Percentiles rank a stretch among this genome's conserved stretches.
Evolutionary conservation across 2,797 vertebrate species (phyloP).

Genomic region (Rallus crepitans): DNA sequence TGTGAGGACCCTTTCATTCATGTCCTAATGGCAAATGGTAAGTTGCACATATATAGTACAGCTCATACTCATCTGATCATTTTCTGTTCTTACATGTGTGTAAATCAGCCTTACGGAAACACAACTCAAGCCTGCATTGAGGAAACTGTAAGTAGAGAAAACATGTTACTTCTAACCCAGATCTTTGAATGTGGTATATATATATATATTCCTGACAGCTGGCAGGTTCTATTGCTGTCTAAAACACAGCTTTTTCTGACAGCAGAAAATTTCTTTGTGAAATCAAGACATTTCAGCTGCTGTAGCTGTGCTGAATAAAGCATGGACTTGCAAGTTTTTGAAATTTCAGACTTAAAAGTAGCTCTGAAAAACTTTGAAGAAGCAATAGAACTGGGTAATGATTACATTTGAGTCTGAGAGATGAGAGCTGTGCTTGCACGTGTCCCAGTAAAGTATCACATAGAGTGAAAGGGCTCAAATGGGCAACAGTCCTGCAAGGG

Average conservation of each 20-base stretch:
- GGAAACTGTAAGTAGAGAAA: constrained; percentile 73
- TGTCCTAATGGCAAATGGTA: background rate
- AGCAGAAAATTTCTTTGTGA: background rate
- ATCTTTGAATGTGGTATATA: background rate
- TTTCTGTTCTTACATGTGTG: constrained; percentile 45
- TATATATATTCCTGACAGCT: background rate
- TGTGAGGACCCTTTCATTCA: background rate
- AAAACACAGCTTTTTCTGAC: background rate
- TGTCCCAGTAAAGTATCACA: background rate
- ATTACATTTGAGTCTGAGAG: background rate
- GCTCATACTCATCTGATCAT: background rate
- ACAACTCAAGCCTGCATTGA: background rate
- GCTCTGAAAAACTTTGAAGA: background rate
- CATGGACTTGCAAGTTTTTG: background rate
- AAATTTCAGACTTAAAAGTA: background rate
- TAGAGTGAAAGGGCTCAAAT: background rate
- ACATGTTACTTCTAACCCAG: background rate
- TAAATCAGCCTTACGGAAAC: constrained; percentile 42
- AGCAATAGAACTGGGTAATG: background rate
- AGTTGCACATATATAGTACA: background rate
- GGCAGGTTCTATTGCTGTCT: background rate
- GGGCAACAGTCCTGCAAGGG: background rate
- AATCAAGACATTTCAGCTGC: background rate
- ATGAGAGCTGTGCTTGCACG: background rate
- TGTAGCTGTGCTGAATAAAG: background rate